Evolutionary conservation across 2,797 vertebrate species (phyloP), one percentile per base, ranked within the genome.

Genomic region (Loris lydekkerianus): DNA sequence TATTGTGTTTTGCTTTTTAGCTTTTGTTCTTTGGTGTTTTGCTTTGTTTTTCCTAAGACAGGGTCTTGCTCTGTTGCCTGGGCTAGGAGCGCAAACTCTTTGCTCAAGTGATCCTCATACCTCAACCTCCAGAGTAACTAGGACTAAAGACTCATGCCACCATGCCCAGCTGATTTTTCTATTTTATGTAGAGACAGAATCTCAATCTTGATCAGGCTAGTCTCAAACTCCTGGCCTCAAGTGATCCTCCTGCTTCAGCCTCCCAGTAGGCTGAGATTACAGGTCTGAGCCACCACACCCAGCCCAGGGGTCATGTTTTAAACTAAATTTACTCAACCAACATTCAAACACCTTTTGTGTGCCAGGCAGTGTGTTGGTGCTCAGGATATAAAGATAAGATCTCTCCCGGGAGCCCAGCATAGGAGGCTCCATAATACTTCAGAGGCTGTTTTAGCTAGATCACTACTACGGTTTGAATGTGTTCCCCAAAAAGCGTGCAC

Each of bases 241-340:
- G 65, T 8, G 14, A 67, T 67, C 65, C 31, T 67, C 7, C 17
- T 31, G 3, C 31, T 7, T 67, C 7, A 0, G 65, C 65, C 65
- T 67, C 65, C 31, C 65, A n/a, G 31, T 8, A 7, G 18, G 31
- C 31, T 67, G 5, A 17, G 17, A n/a, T 67, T n/a, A 67, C 31
- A 65, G 29, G 13, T 13, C 1, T 65, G 27, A 65, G 61, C 61
- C 27, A 65, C 61, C 2, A 5, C 2, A 2, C 61, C 27, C 27
- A 13, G 61, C 11, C 13, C 46, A 78, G 29, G 37, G 72, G 46
- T 25, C 23, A 40, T 31, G 37, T 43, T 82, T 82, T 43, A n/a
- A 91, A 63, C 27, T 86, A 61, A 46, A 82, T 60, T 56, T 85
- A 90, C 40, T 60, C 25, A 82, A 63, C 34, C 73, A 94, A 31